phyloP scores from a whole-genome alignment of 2,113 vertebrate species.

The Raja brachyura region DNA sequence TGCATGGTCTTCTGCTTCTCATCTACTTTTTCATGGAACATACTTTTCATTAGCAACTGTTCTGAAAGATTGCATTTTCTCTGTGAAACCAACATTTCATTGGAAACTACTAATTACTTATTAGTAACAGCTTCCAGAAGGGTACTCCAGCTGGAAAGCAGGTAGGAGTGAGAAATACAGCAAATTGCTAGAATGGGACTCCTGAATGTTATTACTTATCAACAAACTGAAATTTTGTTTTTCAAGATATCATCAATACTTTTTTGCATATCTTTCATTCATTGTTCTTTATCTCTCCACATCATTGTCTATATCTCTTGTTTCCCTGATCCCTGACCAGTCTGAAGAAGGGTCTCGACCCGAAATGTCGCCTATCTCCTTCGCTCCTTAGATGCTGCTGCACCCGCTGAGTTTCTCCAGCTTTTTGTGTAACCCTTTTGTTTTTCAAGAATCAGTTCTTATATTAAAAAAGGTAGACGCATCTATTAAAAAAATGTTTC shows the following conservation, averaged over 20 bases:
- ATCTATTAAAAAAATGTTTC: background rate
- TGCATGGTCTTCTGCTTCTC: background rate
- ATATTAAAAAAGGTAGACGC: background rate
- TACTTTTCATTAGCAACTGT: background rate
- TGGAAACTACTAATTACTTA: background rate
- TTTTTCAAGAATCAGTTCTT: background rate
- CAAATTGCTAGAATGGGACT: background rate
- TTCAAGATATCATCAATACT: no score
- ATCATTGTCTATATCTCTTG: no score
- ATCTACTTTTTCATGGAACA: background rate
- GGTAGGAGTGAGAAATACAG: background rate
- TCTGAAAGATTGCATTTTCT: background rate
- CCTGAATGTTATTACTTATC: background rate
- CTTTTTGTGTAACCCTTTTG: no score
- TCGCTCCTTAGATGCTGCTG: no score
- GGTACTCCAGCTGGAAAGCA: background rate
- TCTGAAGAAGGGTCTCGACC: no score
- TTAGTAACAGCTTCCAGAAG: background rate
- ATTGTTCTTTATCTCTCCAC: no score
- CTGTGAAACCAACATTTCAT: background rate
- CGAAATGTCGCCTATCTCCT: no score
- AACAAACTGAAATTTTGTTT: background rate
- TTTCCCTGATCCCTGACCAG: no score
- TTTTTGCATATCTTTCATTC: no score
- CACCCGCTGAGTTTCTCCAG: no score